Conservation (phyloP, 2,888 invertebrate species). For the Petrophora chlorosata region DNA sequence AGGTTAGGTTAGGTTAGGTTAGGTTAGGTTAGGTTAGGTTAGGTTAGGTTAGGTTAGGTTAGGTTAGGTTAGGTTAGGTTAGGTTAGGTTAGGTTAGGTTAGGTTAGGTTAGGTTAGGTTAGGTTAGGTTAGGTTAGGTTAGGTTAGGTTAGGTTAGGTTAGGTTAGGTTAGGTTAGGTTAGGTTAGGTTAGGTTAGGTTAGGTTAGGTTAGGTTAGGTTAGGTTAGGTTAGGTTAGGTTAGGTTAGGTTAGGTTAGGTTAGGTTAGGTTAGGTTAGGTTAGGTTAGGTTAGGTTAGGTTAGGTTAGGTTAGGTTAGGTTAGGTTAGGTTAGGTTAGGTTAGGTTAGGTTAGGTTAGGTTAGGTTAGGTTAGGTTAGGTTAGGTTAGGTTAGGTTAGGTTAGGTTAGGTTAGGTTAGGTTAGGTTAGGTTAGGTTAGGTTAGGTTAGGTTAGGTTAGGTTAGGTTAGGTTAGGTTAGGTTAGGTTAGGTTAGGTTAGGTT, state of each 20-base stretch:
- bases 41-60: slow-evolving; percentile 29
- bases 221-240: slow-evolving; percentile 7
- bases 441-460: slow-evolving; percentile 13
- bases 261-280: slow-evolving; percentile 11
- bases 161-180: slow-evolving; percentile 31
- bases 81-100: slow-evolving; percentile 28
- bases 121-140: slow-evolving; percentile 32
- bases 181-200: slow-evolving; percentile 9
- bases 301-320: slow-evolving; percentile 18
- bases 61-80: slow-evolving; percentile 29
- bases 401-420: slow-evolving; percentile 15
- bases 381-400: slow-evolving; percentile 27
- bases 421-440: slow-evolving; percentile 14
- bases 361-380: slow-evolving; percentile 22
- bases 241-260: not conserved
- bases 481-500: slow-evolving; percentile 12
- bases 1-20: slow-evolving; percentile 34
- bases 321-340: slow-evolving; percentile 18
- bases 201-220: slow-evolving; percentile 10
- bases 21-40: slow-evolving; percentile 35
- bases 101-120: slow-evolving; percentile 31
- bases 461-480: slow-evolving; percentile 13
- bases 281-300: slow-evolving; percentile 9
- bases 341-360: slow-evolving; percentile 17
- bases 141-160: slow-evolving; percentile 34